These are phyloP conservation scores for Phaethornis superciliosus DNA, from an alignment of 2,113 vertebrate species.

Conservation along the genomic window DNA sequence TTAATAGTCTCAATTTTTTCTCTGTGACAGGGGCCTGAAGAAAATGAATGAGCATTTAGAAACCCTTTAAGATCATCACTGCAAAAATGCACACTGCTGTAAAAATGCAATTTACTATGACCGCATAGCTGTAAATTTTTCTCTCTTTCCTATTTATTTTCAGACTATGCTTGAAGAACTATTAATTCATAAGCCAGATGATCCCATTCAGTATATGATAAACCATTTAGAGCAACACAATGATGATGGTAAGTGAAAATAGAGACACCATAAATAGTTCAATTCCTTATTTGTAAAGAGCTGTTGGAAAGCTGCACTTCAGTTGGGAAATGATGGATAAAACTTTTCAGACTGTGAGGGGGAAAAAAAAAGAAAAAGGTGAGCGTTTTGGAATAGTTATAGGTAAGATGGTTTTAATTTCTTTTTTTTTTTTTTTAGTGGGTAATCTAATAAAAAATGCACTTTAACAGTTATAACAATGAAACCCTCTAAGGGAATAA, in stretches of 20 bases:
- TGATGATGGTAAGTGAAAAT: conserved; percentile 72
- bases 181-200: conserved; percentile 83
- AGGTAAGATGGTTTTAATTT: conserved; percentile 56
- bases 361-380: background rate
- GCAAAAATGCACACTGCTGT: background rate
- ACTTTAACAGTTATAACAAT: conserved; percentile 68
- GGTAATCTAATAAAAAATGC: conserved; percentile 63
- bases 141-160: conserved; percentile 50
- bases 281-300: background rate
- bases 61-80: background rate
- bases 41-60: background rate
- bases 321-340: background rate
- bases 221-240: conserved; percentile 77
- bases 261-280: background rate
- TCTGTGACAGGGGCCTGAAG: background rate
- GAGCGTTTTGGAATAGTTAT: background rate
- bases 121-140: background rate
- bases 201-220: conserved; percentile 87
- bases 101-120: background rate
- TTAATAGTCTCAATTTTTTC: background rate
- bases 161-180: conserved; percentile 86
- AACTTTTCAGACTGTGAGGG: background rate
- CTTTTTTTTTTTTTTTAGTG: conserved; percentile 44
- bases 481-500: conserved; percentile 63
- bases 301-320: background rate